phyloP scores from a whole-genome alignment of 1,140 invertebrate genomes.

The Arion vulgaris region DNA sequence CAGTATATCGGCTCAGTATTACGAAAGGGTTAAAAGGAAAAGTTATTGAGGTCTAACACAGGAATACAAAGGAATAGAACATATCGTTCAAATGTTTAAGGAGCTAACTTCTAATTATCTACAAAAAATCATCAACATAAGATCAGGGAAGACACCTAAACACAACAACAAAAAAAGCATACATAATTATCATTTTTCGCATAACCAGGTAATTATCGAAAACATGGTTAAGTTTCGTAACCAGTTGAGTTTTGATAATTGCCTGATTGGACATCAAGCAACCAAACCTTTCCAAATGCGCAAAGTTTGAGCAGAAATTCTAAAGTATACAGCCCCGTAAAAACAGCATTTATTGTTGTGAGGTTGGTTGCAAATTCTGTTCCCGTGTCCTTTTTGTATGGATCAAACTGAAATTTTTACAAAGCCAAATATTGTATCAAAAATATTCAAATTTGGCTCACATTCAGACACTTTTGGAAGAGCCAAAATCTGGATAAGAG shows the following conservation, averaged over 20 bases:
- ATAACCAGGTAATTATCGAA: slow-evolving; percentile 40
- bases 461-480: no score
- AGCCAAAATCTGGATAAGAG: no score
- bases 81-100: no score
- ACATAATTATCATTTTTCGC: slow-evolving; percentile 19
- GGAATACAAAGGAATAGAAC: no score
- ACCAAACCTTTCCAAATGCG: slow-evolving; percentile 93
- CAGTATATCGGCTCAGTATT: no score
- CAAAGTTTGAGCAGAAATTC: slow-evolving; percentile 97
- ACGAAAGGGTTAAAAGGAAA: no score
- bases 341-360: slow-evolving; percentile 90
- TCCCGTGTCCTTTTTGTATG: slow-evolving; percentile 37
- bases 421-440: slow-evolving; percentile 2
- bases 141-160: no score
- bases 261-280: neutral
- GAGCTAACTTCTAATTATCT: no score
- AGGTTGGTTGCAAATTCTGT: slow-evolving; percentile 49
- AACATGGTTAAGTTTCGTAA: neutral
- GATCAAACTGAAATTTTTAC: slow-evolving; percentile 56
- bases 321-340: slow-evolving; percentile 95
- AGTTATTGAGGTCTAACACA: no score
- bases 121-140: no score
- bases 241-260: slow-evolving; percentile 7
- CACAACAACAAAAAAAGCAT: slow-evolving; percentile 4
- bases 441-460: no score